Conservation (phyloP, 2,113 vertebrate species). For the Pseudorasbora parva region DNA sequence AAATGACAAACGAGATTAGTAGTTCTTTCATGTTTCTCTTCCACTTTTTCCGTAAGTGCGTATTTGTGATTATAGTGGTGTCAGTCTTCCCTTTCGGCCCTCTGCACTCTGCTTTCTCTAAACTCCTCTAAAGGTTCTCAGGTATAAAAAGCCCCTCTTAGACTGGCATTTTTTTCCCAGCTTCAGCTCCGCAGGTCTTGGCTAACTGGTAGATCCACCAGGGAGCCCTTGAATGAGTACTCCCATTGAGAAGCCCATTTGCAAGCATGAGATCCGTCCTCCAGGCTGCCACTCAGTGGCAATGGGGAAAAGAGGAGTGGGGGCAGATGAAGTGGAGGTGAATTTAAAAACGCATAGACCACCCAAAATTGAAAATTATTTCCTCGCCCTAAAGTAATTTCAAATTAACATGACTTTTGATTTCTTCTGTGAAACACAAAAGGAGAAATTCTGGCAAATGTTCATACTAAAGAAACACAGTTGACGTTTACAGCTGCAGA, state of each 20-base stretch:
- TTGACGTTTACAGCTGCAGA: too few species aligned
- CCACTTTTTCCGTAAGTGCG: neutral
- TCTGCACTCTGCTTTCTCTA: neutral
- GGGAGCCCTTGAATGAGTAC: conserved; percentile 20
- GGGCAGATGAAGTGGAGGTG: neutral
- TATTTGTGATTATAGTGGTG: neutral
- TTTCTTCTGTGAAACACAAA: neutral
- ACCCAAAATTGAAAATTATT: too few species aligned
- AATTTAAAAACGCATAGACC: neutral
- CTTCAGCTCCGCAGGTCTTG: neutral
- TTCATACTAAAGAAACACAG: too few species aligned
- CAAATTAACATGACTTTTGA: neutral
- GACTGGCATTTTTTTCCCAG: neutral
- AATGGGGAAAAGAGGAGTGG: neutral
- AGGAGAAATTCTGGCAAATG: neutral
- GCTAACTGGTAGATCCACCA: conserved; percentile 17
- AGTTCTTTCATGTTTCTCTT: too few species aligned
- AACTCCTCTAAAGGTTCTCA: neutral
- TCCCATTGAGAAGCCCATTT: conserved; percentile 16
- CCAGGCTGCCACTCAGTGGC: conserved; percentile 10
- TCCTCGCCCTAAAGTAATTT: neutral
- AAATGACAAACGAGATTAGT: neutral
- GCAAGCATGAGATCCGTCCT: conserved; percentile 5
- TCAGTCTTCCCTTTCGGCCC: neutral
- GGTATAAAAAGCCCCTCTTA: neutral